Conservation (phyloP, 2,888 invertebrate species). For the Apodemia hepburni region DNA sequence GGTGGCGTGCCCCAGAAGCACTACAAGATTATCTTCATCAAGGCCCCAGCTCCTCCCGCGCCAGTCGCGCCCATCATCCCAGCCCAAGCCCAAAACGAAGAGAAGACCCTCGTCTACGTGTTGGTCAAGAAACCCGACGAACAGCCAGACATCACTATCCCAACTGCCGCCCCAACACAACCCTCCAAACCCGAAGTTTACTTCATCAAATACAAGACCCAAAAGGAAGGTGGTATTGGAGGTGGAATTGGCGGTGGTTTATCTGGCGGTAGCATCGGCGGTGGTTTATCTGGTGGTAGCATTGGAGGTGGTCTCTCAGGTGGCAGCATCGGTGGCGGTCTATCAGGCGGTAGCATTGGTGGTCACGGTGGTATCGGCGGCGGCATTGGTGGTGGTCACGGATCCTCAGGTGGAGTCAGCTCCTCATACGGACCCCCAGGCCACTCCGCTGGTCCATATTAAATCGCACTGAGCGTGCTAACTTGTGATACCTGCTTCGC, state of each 20-base stretch:
- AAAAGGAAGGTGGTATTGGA: conserved; percentile 72
- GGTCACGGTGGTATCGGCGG: conserved; percentile 44
- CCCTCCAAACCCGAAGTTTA: conserved; percentile 91
- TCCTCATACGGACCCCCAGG: conserved; percentile 83
- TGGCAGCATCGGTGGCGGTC: conserved; percentile 44
- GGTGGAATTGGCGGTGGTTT: conserved; percentile 44
- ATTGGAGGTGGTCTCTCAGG: conserved; percentile 43
- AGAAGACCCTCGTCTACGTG: conserved; percentile 91
- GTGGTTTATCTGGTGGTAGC: conserved; percentile 40
- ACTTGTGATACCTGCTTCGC: conserved; percentile 76
- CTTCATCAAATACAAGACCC: conserved; percentile 92
- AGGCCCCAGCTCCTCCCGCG: conserved; percentile 88
- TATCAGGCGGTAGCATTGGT: conserved; percentile 38
- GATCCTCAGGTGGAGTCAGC: conserved; percentile 65
- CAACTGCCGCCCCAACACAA: conserved; percentile 85
- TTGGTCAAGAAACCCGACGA: conserved; percentile 91
- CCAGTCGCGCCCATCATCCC: conserved; percentile 88
- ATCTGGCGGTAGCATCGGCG: conserved; percentile 41
- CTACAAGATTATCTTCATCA: conserved; percentile 93
- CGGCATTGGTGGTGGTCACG: conserved; percentile 40
- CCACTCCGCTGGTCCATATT: conserved; percentile 83
- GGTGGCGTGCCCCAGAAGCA: conserved; percentile 86
- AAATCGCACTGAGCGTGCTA: conserved; percentile 56
- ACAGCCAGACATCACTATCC: conserved; percentile 89
- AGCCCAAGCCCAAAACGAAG: conserved; percentile 86